phyloP scores from a whole-genome alignment of 1,140 invertebrate species.

The Musca vetustissima region DNA sequence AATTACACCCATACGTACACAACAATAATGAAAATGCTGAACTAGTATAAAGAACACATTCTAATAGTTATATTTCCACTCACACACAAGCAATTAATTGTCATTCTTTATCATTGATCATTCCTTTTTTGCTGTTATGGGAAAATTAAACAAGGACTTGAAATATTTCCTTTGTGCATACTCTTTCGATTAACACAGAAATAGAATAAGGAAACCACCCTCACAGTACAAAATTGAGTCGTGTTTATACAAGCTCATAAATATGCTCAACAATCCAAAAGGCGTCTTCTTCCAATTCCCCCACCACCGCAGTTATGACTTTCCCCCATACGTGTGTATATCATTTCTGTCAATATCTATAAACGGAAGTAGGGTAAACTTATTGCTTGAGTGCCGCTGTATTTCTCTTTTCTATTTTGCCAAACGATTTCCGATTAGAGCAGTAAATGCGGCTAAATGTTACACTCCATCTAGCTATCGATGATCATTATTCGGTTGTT shows the following conservation, averaged over 20 bases:
- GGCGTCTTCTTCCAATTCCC: not conserved
- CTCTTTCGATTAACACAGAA: not conserved
- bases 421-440: constrained; percentile 20
- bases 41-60: too few relatives aligned
- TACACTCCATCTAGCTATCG: not conserved
- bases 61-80: too few relatives aligned
- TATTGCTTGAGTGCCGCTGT: not conserved
- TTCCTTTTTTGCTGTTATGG: not conserved
- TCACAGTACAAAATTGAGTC: not conserved
- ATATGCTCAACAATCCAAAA: not conserved
- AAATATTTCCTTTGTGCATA: not conserved
- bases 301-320: too few relatives aligned
- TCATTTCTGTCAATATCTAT: too few relatives aligned
- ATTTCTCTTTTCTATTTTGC: not conserved
- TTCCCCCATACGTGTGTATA: too few relatives aligned
- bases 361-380: constrained; percentile 17
- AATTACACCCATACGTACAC: too few relatives aligned
- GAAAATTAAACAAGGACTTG: constrained; percentile 8
- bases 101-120: too few relatives aligned
- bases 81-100: too few relatives aligned
- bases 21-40: too few relatives aligned
- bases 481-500: not conserved
- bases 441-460: not conserved
- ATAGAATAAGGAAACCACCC: not conserved
- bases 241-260: constrained; percentile 2